Conservation (phyloP, 2,888 invertebrate species). For the Boloria euphrosyne region DNA sequence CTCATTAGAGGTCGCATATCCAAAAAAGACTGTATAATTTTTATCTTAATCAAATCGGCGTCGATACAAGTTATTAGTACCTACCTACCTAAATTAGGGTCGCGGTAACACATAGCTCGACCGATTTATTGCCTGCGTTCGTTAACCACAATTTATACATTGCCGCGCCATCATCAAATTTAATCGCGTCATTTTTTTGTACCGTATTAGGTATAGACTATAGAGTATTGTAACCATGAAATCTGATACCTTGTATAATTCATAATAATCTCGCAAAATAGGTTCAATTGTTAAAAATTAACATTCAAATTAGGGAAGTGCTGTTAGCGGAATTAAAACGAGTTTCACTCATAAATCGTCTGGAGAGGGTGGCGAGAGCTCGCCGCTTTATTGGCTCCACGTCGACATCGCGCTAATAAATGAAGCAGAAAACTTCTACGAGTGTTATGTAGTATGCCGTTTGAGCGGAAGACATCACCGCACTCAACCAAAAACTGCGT, state of each 20-base stretch:
- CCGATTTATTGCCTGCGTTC: conserved; percentile 26
- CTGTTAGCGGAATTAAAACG: conserved; percentile 79
- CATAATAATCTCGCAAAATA: conserved; percentile 72
- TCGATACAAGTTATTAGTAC: conserved; percentile 11
- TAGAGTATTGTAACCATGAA: conserved; percentile 31
- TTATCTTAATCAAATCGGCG: neutral
- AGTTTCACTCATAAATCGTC: conserved; percentile 77
- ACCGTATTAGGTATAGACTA: conserved; percentile 11
- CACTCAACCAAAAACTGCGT: conserved; percentile 57
- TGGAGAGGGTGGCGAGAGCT: conserved; percentile 69
- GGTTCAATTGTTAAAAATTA: conserved; percentile 79
- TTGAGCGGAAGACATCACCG: conserved; percentile 62
- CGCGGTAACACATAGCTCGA: conserved; percentile 16
- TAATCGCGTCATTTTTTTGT: conserved; percentile 32
- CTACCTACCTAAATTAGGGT: conserved; percentile 22
- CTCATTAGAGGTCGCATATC: conserved; percentile 1
- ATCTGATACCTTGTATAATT: conserved; percentile 45
- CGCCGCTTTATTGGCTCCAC: conserved; percentile 72
- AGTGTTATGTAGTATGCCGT: conserved; percentile 63
- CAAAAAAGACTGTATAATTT: neutral
- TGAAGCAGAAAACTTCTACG: conserved; percentile 80
- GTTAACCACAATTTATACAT: conserved; percentile 24
- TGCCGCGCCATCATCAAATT: conserved; percentile 30
- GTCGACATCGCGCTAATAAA: conserved; percentile 78
- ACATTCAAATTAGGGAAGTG: conserved; percentile 78